These are phyloP conservation scores for Zootermopsis nevadensis DNA, from an alignment of 2,888 invertebrate genomes.

Conservation along the genomic window DNA sequence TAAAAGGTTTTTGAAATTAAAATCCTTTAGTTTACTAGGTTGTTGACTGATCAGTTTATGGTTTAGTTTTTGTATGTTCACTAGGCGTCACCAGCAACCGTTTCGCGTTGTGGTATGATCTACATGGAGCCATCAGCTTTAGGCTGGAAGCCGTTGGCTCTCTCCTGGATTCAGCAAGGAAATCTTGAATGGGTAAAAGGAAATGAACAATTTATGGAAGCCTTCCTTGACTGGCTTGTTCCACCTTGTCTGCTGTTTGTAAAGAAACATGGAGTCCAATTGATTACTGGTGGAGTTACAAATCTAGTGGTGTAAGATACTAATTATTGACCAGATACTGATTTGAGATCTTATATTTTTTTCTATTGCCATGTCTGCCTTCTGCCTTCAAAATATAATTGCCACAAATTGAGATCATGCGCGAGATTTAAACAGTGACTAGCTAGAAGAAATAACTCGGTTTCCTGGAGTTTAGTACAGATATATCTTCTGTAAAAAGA, in stretches of 20 bases:
- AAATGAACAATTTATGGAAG: constrained; percentile 69
- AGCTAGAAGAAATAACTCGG: too few species aligned
- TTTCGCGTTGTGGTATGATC: constrained; percentile 91
- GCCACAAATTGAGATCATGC: too few species aligned
- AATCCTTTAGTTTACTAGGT: too few species aligned
- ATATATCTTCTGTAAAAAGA: too few species aligned
- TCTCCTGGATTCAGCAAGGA: constrained; percentile 80
- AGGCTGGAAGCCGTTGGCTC: constrained; percentile 84
- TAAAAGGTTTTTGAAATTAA: too few species aligned
- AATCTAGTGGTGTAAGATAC: constrained; percentile 62
- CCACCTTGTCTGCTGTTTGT: constrained; percentile 81
- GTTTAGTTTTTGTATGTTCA: not conserved
- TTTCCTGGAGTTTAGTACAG: too few species aligned
- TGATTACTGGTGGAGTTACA: constrained; percentile 76
- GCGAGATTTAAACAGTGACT: too few species aligned
- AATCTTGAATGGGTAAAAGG: constrained; percentile 74
- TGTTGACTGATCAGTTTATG: too few species aligned
- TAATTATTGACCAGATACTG: too few species aligned
- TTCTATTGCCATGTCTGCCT: too few species aligned
- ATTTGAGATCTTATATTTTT: not conserved
- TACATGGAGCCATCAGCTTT: constrained; percentile 87
- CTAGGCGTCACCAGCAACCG: constrained; percentile 84
- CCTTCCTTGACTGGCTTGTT: constrained; percentile 81
- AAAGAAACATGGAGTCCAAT: constrained; percentile 74
- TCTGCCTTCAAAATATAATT: too few species aligned